Evolutionary conservation across 2,888 invertebrate genomes (phyloP), one percentile per base, ranked within the genome.

Genomic region (Argynnis bischoffii): DNA sequence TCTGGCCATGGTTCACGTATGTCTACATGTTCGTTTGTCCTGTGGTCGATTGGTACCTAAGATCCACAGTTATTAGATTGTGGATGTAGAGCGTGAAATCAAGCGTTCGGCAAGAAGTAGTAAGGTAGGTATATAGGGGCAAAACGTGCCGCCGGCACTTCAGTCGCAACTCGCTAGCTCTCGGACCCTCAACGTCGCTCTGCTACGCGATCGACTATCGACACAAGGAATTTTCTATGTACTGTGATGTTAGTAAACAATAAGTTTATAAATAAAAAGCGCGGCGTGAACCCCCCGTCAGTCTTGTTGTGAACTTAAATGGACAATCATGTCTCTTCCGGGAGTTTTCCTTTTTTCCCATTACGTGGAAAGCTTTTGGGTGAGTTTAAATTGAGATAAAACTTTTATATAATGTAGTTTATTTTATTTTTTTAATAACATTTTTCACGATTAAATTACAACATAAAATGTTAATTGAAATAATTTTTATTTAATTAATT

Each of bases 41-140:
- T 64, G 69, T 71, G 67, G 69, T 59, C 67, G 72, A 67, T 65
- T 69, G 63, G 64, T 84, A 83, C 82, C 79, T 81, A 84, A 82
- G 81, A 87, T 85, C 79, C 84, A 84, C 82, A 84, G 81, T 86
- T 88, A 87, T 87, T 88, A 85, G 87, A 84, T 85, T 81, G 79
- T 89, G 86, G 87, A 90, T 90, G 75, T 90, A 88, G 91, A 92
- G 90, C 91, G 88, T 92, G 90, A 90, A 89, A 85, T 85, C 71
- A 88, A 88, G 85, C 86, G 88, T 86, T 86, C 86, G 87, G 83
- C 83, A 87, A 87, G 85, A 87, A 87, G 81, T 85, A 84, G 80
- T 82, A 83, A 83, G 80, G 81, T 75, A 72, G 72, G 74, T 90
- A 90, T 92, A 91, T 90, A 91, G 89, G 86, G 86, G 88, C 87